Conservation (phyloP, 2,888 invertebrate genomes). For the Drosophila ochracea region DNA sequence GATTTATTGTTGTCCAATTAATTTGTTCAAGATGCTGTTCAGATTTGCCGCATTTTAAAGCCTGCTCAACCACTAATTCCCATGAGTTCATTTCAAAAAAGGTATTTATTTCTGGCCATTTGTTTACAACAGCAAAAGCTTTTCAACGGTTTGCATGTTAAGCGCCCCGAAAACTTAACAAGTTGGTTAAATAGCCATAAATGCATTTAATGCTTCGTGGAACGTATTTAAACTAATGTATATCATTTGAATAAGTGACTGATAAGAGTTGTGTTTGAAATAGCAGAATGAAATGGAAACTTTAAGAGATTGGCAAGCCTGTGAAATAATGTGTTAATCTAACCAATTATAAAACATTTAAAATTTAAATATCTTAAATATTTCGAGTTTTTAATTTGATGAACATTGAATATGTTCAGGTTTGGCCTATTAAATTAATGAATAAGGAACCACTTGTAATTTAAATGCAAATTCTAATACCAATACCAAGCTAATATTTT, state of each 20-base stretch:
- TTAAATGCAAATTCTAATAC: background rate
- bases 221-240: constrained; percentile 45
- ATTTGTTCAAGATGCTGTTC: constrained; percentile 75
- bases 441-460: background rate
- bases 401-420: background rate
- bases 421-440: background rate
- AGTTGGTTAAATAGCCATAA: constrained; percentile 38
- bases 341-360: constrained; percentile 28
- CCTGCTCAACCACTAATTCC: constrained; percentile 54
- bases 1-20: constrained; percentile 79
- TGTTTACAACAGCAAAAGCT: constrained; percentile 33
- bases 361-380: background rate
- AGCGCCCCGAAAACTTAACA: constrained; percentile 42
- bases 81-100: constrained; percentile 5
- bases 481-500: background rate
- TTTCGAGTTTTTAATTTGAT: background rate
- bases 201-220: constrained; percentile 49
- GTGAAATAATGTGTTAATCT: constrained; percentile 6
- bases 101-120: constrained; percentile 43
- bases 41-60: constrained; percentile 63
- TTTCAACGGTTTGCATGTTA: constrained; percentile 10
- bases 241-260: constrained; percentile 60
- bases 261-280: constrained; percentile 12
- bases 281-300: constrained; percentile 1
- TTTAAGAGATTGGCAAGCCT: constrained; percentile 4